Evolutionary conservation across 2,888 invertebrate species (phyloP), one percentile per base, ranked within the genome.

Genomic region (Rhogogaster chlorosoma): DNA sequence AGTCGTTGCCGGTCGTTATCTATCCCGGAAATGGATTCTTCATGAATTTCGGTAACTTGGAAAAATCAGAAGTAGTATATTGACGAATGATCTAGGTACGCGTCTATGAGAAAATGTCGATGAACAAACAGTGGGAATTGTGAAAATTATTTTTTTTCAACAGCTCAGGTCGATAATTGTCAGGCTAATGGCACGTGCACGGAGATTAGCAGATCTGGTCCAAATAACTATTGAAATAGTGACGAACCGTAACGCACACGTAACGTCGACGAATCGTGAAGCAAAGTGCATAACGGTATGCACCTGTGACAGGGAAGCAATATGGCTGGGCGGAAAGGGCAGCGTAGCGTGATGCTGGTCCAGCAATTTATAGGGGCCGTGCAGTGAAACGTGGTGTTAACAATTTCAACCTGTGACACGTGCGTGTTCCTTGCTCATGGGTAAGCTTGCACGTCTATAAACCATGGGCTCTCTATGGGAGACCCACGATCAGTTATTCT

Each of bases 301-400:
- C 70, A 70, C 36, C 70, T 70, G 36, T 36, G 70, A 36, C 70
- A 70, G 7, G 18, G 32, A n/a, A n/a, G 36, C 70, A 36, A 70
- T 70, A 70, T 18, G 36, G 36, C 18, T 70, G n/a, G 15, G 36
- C 70, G 70, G 70, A 75, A 45, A 26, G 26, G 45, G 15, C 26
- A 29, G 42, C 15, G 75, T 45, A 75, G 75, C 45, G 75, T 45
- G 26, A 75, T 49, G 49, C 12, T 75, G 22, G 75, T 38, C 49
- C 49, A 26, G 45, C 26, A 75, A 29, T 75, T 75, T n/a, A 49
- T 75, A 75, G 26, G 45, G n/a, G n/a, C n/a, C 6, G 15, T 26
- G 45, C 45, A 36, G 70, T 7, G 70, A 36, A n/a, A 70, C 36
- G 36, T 15, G 70, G 70, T 36, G 70, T 70, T 36, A 70, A 70